phyloP scores from a whole-genome alignment of 2,888 invertebrate genomes.

The Nephrocerus scutellatus region DNA sequence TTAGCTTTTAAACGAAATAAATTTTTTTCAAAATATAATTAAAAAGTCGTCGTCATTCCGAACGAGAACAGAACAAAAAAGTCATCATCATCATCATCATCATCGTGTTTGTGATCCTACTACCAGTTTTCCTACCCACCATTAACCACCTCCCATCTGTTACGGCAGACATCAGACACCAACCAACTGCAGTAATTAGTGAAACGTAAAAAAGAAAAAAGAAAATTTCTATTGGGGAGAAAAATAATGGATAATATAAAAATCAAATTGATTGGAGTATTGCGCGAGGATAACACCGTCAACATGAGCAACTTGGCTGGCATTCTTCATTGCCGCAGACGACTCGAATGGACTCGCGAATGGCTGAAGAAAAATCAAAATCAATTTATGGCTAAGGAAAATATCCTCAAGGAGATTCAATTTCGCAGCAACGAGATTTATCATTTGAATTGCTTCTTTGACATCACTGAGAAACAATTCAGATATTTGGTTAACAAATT shows the following conservation, averaged over 20 bases:
- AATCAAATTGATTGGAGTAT: slow-evolving; percentile 42
- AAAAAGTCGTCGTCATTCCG: too few species aligned
- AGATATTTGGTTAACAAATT: slow-evolving; percentile 41
- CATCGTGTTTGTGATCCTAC: too few species aligned
- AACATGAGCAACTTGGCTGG: slow-evolving; percentile 39
- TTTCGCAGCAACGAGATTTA: slow-evolving; percentile 42
- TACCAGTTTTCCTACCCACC: too few species aligned
- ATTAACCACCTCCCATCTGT: too few species aligned
- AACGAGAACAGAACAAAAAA: too few species aligned
- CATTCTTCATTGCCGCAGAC: slow-evolving; percentile 38
- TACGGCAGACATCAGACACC: too few species aligned
- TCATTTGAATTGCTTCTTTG: slow-evolving; percentile 43
- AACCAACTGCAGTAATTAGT: too few species aligned
- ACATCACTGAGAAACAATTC: slow-evolving; percentile 44
- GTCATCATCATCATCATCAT: too few species aligned
- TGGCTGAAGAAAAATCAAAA: slow-evolving; percentile 43
- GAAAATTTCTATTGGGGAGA: too few species aligned
- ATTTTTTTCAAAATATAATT: too few species aligned
- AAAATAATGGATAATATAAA: slow-evolving; percentile 41
- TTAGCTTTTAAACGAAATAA: too few species aligned
- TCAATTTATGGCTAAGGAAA: slow-evolving; percentile 42
- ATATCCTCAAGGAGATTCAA: slow-evolving; percentile 39
- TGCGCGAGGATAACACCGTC: slow-evolving; percentile 34
- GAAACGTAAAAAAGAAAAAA: too few species aligned
- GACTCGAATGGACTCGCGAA: slow-evolving; percentile 44